These are phyloP conservation scores for Sthenelais limicola DNA, from an alignment of 2,888 invertebrate species.

Conservation along the genomic window DNA sequence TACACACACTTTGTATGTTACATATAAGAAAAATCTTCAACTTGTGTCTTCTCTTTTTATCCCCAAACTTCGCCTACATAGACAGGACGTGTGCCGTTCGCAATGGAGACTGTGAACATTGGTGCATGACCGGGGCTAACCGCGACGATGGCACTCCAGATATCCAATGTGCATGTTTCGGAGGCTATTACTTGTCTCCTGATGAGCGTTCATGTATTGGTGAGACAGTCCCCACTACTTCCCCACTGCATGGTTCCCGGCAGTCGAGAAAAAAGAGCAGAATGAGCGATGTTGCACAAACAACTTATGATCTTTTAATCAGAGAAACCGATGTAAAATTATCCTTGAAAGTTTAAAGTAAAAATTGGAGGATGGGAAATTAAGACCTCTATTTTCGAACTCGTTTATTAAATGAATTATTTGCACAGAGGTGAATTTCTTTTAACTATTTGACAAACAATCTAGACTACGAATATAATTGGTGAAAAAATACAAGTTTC, in stretches of 20 bases:
- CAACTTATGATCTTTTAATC: too few species aligned
- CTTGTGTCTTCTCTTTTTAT: background rate
- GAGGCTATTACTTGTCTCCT: slow-evolving; percentile 32
- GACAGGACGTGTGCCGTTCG: slow-evolving; percentile 13
- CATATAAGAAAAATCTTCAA: background rate
- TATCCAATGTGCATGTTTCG: slow-evolving; percentile 25
- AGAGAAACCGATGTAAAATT: too few species aligned
- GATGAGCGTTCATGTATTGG: slow-evolving; percentile 32
- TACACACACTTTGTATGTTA: background rate
- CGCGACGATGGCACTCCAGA: background rate
- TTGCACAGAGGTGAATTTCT: too few species aligned
- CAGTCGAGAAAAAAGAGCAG: too few species aligned
- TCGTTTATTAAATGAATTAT: too few species aligned
- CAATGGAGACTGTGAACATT: slow-evolving; percentile 36
- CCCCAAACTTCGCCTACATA: background rate
- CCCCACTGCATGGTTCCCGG: slow-evolving; percentile 4
- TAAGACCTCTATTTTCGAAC: too few species aligned
- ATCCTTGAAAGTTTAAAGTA: too few species aligned
- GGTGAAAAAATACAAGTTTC: too few species aligned
- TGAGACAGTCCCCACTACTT: background rate
- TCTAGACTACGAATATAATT: too few species aligned
- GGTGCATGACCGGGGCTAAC: slow-evolving; percentile 19
- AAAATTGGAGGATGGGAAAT: too few species aligned
- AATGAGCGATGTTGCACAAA: too few species aligned
- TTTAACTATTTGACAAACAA: too few species aligned